Evolutionary conservation across 1,140 invertebrate genomes (phyloP).

Genomic region (Brachionus calyciflorus): DNA sequence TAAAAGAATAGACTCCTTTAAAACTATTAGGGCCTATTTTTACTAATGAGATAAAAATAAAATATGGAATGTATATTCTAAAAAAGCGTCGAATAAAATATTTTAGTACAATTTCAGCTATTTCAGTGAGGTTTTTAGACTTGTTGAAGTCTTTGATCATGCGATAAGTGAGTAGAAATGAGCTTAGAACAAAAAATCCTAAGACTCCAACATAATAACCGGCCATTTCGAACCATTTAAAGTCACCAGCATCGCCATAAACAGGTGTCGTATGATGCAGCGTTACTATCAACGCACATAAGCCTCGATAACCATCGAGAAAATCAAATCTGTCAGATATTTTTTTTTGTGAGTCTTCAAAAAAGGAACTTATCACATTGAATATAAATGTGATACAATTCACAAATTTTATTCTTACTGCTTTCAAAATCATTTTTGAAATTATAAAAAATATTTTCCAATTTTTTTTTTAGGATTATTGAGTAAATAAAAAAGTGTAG

Average conservation of each 20-base stretch:
- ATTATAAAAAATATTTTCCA: too few species aligned
- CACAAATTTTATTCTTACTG: too few species aligned
- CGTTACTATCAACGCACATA: background rate
- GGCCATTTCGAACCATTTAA: background rate
- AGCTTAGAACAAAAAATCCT: background rate
- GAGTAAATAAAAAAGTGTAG: too few species aligned
- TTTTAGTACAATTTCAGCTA: background rate
- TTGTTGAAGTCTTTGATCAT: background rate
- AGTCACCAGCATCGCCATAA: background rate
- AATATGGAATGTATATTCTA: background rate
- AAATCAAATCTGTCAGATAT: background rate
- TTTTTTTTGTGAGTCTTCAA: background rate
- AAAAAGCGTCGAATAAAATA: background rate
- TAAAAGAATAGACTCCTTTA: background rate
- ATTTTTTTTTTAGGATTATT: too few species aligned
- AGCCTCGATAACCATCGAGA: background rate
- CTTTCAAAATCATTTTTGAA: too few species aligned
- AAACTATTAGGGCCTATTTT: background rate
- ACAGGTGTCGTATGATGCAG: background rate
- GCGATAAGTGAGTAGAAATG: background rate
- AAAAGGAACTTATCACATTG: too few species aligned
- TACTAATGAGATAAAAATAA: background rate
- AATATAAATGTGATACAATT: too few species aligned
- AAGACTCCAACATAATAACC: background rate
- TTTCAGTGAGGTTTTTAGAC: background rate